Evolutionary conservation across 2,888 invertebrate species (phyloP).

Genomic region (Drosophila vallismaia): DNA sequence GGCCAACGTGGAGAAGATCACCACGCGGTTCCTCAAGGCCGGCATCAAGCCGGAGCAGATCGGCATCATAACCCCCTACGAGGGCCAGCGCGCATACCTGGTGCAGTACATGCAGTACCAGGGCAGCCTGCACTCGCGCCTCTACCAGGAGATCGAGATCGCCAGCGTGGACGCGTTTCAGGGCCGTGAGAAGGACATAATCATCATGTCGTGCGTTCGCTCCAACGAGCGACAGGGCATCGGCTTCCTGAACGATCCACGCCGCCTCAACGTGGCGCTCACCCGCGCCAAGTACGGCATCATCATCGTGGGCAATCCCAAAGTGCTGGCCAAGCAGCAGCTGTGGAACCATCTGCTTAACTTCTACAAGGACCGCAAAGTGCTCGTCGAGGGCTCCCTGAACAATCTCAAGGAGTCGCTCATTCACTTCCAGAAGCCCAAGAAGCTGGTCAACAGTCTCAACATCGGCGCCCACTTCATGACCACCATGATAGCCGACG

Average conservation of each 20-base stretch:
- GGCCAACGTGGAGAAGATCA: slow-evolving; percentile 98
- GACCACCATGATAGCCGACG: slow-evolving; percentile 98
- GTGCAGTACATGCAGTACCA: slow-evolving; percentile 99
- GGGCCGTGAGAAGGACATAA: slow-evolving; percentile 99
- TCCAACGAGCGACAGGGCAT: slow-evolving; percentile 99
- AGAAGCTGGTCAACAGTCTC: slow-evolving; percentile 95
- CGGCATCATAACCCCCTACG: slow-evolving; percentile 99
- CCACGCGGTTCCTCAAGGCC: slow-evolving; percentile 96
- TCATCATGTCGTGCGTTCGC: slow-evolving; percentile 99
- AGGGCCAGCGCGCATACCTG: slow-evolving; percentile 98
- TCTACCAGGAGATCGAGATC: slow-evolving; percentile 99
- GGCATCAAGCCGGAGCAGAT: slow-evolving; percentile 99
- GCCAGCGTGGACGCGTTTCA: slow-evolving; percentile 99
- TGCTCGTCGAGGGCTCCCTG: slow-evolving; percentile 97
- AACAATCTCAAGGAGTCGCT: slow-evolving; percentile 98
- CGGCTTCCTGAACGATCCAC: slow-evolving; percentile 98
- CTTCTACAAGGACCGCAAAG: slow-evolving; percentile 98
- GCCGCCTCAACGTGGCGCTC: slow-evolving; percentile 98
- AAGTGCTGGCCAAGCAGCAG: slow-evolving; percentile 98
- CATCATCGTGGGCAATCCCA: slow-evolving; percentile 99
- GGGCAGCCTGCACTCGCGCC: slow-evolving; percentile 97
- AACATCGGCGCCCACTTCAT: slow-evolving; percentile 99
- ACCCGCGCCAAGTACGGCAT: slow-evolving; percentile 99
- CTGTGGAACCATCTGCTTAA: slow-evolving; percentile 99
- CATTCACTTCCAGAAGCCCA: slow-evolving; percentile 98